phyloP scores from a whole-genome alignment of 2,888 invertebrate genomes.

The Drosophila suboccidentalis region DNA sequence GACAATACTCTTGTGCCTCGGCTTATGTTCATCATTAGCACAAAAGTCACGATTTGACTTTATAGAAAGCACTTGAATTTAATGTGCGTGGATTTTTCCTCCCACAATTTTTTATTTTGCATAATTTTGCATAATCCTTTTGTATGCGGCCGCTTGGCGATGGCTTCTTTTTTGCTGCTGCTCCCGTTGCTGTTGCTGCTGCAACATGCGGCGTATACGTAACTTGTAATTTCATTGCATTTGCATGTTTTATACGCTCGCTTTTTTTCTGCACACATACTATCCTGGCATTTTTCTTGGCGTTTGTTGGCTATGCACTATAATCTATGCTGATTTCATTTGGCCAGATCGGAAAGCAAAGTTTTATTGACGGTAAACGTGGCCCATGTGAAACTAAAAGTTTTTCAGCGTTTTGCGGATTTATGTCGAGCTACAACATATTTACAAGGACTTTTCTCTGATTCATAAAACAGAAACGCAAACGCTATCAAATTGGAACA shows the following conservation, averaged over 20 bases:
- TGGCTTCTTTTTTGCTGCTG: conserved; percentile 10
- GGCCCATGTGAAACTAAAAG: conserved; percentile 71
- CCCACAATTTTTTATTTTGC: conserved; percentile 46
- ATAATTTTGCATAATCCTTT: conserved; percentile 80
- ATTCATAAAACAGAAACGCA: conserved; percentile 69
- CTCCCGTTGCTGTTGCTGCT: conserved; percentile 23
- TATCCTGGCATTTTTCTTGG: conserved; percentile 5
- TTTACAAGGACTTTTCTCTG: conserved; percentile 44
- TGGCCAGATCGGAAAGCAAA: conserved; percentile 60
- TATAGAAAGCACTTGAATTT: conserved; percentile 82
- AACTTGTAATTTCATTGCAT: conserved; percentile 79
- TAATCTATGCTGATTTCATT: conserved; percentile 69
- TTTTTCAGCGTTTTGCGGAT: conserved; percentile 62
- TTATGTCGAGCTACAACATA: conserved; percentile 36
- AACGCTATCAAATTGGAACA: conserved; percentile 62
- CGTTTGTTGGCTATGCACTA: conserved; percentile 22
- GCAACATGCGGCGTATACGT: conserved; percentile 73
- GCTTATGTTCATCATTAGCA: conserved; percentile 78
- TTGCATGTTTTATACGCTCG: conserved; percentile 69
- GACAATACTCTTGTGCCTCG: conserved; percentile 32
- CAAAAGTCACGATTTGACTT: conserved; percentile 82
- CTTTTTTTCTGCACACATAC: conserved; percentile 1
- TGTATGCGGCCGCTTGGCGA: conserved; percentile 31
- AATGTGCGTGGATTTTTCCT: conserved; percentile 76
- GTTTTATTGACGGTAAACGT: conserved; percentile 80